phyloP scores from a whole-genome alignment of 1,140 invertebrate species.

The Eupristina koningsbergeri region DNA sequence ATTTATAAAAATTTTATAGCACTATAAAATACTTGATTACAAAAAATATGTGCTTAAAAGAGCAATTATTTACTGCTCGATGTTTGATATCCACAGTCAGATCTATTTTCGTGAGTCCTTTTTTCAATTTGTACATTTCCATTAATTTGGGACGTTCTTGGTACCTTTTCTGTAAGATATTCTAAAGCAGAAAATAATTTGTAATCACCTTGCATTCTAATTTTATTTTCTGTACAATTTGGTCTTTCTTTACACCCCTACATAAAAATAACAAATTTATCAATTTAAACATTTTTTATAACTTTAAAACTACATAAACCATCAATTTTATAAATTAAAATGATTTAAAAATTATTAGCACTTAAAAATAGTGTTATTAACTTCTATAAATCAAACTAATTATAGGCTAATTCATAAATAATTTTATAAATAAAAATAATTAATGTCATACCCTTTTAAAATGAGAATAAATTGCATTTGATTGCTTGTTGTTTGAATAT shows the following conservation, averaged over 20 bases:
- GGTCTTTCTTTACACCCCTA: conserved; percentile 51
- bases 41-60: conserved; percentile 39
- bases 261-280: background rate
- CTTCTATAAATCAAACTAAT: background rate
- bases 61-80: conserved; percentile 61
- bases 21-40: conserved; percentile 32
- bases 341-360: no score
- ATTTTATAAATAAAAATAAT: conserved; percentile 31
- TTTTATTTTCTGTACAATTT: conserved; percentile 28
- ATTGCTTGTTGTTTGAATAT: background rate
- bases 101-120: conserved; percentile 53
- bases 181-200: conserved; percentile 59
- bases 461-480: conserved; percentile 33
- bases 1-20: conserved; percentile 43
- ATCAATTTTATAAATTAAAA: no score
- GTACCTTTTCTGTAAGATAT: conserved; percentile 55
- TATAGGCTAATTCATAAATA: background rate
- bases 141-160: conserved; percentile 51
- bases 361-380: background rate
- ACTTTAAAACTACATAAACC: no score
- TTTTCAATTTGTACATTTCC: conserved; percentile 41
- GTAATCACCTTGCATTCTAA: conserved; percentile 49
- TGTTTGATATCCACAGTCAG: conserved; percentile 63
- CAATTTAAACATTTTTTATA: background rate
- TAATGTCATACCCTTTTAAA: conserved; percentile 34